phyloP scores from a whole-genome alignment of 2,113 vertebrate species.

The Semicossyphus pulcher region DNA sequence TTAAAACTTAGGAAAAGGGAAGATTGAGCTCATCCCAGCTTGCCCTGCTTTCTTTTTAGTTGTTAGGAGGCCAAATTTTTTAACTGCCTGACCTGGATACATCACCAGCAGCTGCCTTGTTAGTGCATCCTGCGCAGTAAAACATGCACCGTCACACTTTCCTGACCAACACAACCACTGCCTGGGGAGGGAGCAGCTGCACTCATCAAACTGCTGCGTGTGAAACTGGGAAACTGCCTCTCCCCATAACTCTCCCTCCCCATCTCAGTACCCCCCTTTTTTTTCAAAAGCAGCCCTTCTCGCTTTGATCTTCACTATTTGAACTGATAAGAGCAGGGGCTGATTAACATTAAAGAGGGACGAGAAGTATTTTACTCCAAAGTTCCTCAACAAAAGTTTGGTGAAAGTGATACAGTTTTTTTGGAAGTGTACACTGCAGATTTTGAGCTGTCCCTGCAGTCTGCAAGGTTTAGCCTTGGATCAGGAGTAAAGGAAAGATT shows the following conservation, averaged over 20 bases:
- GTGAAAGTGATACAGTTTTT: background rate
- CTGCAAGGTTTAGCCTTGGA: conserved; percentile 26
- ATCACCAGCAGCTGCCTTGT: conserved; percentile 54
- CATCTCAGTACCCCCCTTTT: background rate
- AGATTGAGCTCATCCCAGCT: conserved; percentile 20
- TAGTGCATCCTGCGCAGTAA: conserved; percentile 52
- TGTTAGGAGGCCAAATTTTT: conserved; percentile 30
- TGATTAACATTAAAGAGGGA: conserved; percentile 15
- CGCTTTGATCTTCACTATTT: conserved; percentile 44
- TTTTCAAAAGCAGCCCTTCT: conserved; percentile 19
- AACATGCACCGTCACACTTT: conserved; percentile 68
- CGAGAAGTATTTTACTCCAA: background rate
- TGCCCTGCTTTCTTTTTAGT: conserved; percentile 50
- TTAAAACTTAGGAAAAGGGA: conserved; percentile 7
- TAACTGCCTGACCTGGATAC: conserved; percentile 65
- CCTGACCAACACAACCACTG: conserved; percentile 25
- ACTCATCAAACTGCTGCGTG: conserved; percentile 44
- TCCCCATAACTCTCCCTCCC: conserved; percentile 27
- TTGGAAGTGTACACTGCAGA: conserved; percentile 12
- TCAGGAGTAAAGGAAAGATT: conserved; percentile 44
- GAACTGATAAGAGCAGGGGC: conserved; percentile 17
- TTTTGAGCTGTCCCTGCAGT: conserved; percentile 34
- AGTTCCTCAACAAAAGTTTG: conserved; percentile 1
- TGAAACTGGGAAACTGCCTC: conserved; percentile 33
- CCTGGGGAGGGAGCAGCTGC: conserved; percentile 47